phyloP scores from a whole-genome alignment of 2,113 vertebrate species.

The Odontophorus gujanensis region DNA sequence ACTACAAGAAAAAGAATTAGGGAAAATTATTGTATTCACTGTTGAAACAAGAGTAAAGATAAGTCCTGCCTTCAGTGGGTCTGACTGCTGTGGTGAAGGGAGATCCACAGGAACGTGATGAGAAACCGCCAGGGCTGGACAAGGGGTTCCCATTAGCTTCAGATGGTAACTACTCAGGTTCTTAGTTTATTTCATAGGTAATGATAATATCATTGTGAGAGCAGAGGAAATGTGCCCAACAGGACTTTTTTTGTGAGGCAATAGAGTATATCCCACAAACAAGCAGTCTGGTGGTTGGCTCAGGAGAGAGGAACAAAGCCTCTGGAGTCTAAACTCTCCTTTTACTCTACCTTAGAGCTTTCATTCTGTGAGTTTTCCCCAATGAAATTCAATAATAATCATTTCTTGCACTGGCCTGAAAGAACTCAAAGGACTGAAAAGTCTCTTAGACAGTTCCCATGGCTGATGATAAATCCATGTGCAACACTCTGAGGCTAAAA shows the following conservation, averaged over 20 bases:
- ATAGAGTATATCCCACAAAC: not conserved
- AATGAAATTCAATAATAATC: not conserved
- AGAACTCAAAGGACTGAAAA: not conserved
- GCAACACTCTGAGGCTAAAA: not conserved
- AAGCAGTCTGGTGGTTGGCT: not conserved
- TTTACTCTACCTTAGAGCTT: not conserved
- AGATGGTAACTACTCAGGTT: not conserved
- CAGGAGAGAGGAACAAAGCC: not conserved
- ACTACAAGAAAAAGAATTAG: not conserved
- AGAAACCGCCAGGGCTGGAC: not conserved
- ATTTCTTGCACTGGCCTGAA: not conserved
- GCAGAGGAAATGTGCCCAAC: not conserved
- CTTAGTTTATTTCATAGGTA: not conserved
- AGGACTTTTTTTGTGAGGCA: not conserved
- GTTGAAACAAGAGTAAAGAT: not conserved
- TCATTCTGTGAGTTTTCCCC: not conserved
- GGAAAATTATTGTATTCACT: accelerated
- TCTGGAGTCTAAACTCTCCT: not conserved
- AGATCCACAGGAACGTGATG: not conserved
- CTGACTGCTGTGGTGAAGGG: accelerated
- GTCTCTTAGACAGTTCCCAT: not conserved
- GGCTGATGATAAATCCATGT: not conserved
- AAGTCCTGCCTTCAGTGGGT: not conserved
- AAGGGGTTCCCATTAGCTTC: not conserved
- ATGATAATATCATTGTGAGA: accelerated